phyloP scores from a whole-genome alignment of 2,888 invertebrate species.

The Suillia variegata region DNA sequence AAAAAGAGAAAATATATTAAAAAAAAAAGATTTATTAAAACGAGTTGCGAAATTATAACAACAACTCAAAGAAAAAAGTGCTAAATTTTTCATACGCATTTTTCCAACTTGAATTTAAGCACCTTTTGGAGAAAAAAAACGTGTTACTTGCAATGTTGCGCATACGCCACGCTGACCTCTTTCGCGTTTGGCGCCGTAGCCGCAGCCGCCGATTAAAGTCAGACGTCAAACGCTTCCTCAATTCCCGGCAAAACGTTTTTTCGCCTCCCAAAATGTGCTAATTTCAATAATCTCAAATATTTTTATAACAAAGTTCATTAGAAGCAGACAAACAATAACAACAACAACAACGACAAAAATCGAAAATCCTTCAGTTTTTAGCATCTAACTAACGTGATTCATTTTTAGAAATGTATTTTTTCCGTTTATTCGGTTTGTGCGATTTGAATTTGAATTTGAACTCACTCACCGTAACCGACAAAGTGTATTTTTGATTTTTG shows the following conservation, averaged over 20 bases:
- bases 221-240: not conserved
- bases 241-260: too few species aligned
- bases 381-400: not conserved
- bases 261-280: not conserved
- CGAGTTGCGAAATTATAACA: not conserved
- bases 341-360: not conserved
- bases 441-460: not conserved
- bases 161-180: not conserved
- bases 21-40: too few species aligned
- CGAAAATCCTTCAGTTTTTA: not conserved
- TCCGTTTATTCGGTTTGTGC: too few species aligned
- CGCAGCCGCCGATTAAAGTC: too few species aligned
- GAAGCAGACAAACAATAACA: slow-evolving; percentile 3
- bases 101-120: too few species aligned
- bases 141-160: not conserved
- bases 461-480: not conserved
- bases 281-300: not conserved
- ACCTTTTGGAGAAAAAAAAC: not conserved
- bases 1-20: too few species aligned
- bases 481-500: not conserved
- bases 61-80: not conserved
- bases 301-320: not conserved
- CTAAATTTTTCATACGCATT: not conserved
- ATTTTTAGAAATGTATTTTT: not conserved
- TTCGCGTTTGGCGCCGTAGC: not conserved